Evolutionary conservation across 2,113 vertebrate species (phyloP), one percentile per base, ranked within the genome.

Genomic region (Neolamprologus longior): DNA sequence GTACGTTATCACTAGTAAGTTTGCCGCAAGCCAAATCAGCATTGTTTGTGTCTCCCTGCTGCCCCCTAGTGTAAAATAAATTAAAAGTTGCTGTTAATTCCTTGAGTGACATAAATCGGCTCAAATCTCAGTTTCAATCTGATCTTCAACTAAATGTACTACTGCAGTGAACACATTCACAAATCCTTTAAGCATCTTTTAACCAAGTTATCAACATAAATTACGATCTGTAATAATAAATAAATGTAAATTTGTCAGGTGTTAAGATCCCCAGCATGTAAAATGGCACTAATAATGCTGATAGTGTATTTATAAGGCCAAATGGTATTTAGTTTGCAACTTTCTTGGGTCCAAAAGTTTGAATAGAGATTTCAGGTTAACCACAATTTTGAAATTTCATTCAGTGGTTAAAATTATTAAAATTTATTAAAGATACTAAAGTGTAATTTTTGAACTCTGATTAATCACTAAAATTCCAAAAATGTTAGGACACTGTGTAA

Each of bases 341-440:
- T 68, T 21, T 40, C 4, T 40, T 68, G 63, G 19, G 63, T 37
- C 61, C 33, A 66, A 37, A 66, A 66, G 61, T 68, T 68, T 68
- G 61, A 68, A 21, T 68, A 68, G 7, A 13, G 61, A 68, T 21
- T 35, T 37, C 33, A 37, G 11, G 33, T 13, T 66, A 66, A 37
- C 61, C 61, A 35, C 58, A 66, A 66, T 66, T 35, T 35, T 0
- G 17, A 35, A 66, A 66, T 7, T 66, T 35, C 31, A 7, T 7
- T 63, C 17, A 35, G 6, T 35, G 0, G 1, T 12, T 35, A 66
- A 66, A 66, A 66, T 35, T 12, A 35, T 66, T 66, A 7, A 35
- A 35, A 7, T 35, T 0, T 11, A 0, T 63, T 63, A 19, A 63
- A 63, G 9, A 63, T 11, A 3, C 61, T 66, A 7, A 37, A 66